Conservation (phyloP, 2,113 vertebrate species). For the Vulpes ferrilata region DNA sequence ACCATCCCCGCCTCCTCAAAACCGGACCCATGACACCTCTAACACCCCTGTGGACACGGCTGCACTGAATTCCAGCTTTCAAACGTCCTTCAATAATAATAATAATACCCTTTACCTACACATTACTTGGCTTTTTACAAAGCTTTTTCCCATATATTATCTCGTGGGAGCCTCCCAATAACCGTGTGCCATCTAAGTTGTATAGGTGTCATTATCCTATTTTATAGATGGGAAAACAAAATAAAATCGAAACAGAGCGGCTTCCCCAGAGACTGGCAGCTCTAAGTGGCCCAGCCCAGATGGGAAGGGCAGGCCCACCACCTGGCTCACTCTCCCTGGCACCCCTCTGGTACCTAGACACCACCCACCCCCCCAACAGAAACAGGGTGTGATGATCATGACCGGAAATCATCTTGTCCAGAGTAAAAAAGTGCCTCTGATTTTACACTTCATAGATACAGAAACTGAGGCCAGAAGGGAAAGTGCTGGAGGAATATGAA, state of each 20-base stretch:
- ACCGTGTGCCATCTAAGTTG: background rate
- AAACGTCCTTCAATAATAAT: background rate
- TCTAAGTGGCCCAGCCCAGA: background rate
- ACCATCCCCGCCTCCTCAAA: background rate
- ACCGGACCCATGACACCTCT: background rate
- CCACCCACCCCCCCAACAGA: background rate
- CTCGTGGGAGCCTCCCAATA: background rate
- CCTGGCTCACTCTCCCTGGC: background rate
- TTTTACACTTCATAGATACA: background rate
- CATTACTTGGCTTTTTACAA: background rate
- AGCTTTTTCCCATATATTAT: background rate
- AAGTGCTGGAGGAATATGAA: background rate
- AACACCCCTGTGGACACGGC: background rate
- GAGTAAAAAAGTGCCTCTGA: background rate
- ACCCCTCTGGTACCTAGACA: background rate
- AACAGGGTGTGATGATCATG: background rate
- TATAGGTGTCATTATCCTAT: background rate
- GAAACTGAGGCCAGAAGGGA: background rate
- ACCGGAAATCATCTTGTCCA: background rate
- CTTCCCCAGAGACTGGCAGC: background rate
- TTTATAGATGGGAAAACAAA: constrained; percentile 52
- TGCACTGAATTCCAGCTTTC: background rate
- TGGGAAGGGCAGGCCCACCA: background rate
- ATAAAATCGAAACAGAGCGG: background rate
- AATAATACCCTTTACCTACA: background rate